Percentiles rank a stretch among this genome's conserved stretches.
These are phyloP conservation scores for Athalia circularis DNA, from an alignment of 2,888 invertebrate genomes.

Conservation along the genomic window DNA sequence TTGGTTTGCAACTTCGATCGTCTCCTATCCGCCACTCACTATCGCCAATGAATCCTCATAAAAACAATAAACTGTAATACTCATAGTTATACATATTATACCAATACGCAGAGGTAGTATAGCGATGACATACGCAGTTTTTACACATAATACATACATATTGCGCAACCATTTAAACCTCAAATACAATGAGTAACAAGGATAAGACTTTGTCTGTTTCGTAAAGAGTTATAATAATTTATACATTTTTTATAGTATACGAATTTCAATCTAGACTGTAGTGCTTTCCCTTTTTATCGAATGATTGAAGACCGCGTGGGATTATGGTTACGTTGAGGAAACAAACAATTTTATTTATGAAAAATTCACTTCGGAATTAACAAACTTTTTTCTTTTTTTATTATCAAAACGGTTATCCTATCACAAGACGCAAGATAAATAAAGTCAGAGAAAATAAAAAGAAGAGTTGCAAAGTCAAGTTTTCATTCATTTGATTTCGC, in stretches of 20 bases:
- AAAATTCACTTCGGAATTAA: background rate
- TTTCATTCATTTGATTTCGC: no score
- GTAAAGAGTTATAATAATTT: background rate
- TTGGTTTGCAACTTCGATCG: conserved; percentile 43
- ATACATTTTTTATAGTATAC: background rate
- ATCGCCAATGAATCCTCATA: conserved; percentile 5
- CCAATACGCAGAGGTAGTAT: background rate
- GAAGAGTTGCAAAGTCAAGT: no score
- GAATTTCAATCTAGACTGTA: background rate
- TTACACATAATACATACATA: background rate
- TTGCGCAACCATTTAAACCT: background rate
- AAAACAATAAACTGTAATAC: conserved; percentile 1
- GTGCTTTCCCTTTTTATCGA: background rate
- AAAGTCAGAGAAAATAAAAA: no score
- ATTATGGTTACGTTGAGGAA: background rate
- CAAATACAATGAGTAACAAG: no score
- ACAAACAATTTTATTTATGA: background rate
- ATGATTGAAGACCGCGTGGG: background rate
- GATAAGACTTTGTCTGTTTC: no score
- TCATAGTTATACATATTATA: background rate
- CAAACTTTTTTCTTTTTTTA: background rate
- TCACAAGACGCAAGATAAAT: no score
- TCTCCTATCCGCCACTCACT: background rate
- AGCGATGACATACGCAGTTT: conserved; percentile 8
- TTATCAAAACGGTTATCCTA: no score